Conservation (phyloP, 2,888 invertebrate genomes). For the Drosophila pseudotalamancana region DNA sequence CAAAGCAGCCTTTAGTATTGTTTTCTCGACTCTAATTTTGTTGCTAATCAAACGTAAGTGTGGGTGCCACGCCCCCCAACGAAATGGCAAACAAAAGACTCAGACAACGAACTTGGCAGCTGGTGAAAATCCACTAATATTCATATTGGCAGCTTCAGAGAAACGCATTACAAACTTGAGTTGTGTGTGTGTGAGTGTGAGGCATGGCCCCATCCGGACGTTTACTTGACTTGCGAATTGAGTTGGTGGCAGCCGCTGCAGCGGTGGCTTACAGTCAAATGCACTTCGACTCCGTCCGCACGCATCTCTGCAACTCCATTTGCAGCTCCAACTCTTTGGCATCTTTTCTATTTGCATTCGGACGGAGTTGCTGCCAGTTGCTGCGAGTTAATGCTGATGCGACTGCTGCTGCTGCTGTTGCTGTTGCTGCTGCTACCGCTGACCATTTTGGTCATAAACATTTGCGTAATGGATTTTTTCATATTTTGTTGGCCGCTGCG, state of each 20-base stretch:
- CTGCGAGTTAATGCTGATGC: constrained; percentile 9
- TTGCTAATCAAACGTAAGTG: constrained; percentile 45
- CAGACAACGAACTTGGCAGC: constrained; percentile 49
- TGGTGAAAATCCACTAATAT: constrained; percentile 60
- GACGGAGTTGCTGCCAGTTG: constrained; percentile 28
- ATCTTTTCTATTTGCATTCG: constrained; percentile 79
- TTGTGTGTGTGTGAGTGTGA: constrained; percentile 33
- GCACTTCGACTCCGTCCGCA: constrained; percentile 58
- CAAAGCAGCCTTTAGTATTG: constrained; percentile 12
- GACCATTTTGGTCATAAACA: constrained; percentile 80
- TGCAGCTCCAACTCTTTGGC: constrained; percentile 62
- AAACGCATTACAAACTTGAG: constrained; percentile 75
- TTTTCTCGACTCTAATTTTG: constrained; percentile 25
- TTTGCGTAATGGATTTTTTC: constrained; percentile 81
- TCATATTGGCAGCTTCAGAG: constrained; percentile 42
- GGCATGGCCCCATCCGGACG: constrained; percentile 38
- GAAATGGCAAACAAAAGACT: constrained; percentile 33
- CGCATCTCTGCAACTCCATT: constrained; percentile 68
- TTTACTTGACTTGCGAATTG: constrained; percentile 49
- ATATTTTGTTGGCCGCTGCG: constrained; percentile 72
- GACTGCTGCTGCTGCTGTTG: constrained; percentile 16
- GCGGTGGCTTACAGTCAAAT: constrained; percentile 61
- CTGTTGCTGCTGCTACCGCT: constrained; percentile 39
- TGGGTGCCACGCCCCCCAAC: constrained; percentile 34
- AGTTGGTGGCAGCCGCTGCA: constrained; percentile 29